Evolutionary conservation across 35 echinoderm and acorn worm genomes (phyloP), one percentile per base, ranked within the genome.

Genomic region (Ophioderma brevispina): DNA sequence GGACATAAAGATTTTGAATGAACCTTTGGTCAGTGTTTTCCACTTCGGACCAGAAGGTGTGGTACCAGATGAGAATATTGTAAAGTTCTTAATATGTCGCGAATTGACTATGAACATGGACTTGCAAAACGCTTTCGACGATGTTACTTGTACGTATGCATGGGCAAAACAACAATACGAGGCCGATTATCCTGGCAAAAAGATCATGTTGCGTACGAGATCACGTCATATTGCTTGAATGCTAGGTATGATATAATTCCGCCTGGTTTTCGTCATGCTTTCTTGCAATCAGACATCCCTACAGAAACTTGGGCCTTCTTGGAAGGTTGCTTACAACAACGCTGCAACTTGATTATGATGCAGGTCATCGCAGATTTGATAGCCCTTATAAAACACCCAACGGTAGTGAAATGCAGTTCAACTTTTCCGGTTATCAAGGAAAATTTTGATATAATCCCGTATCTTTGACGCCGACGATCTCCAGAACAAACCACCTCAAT

Each of bases 381-480:
- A 8, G 52, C 31, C 40, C 52, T 31, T 40, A 31, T 32, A 2
- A 49, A 46, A 28, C 52, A 49, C 81, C 81, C 19, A 31, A 38
- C 21, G 40, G 40, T 33, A 17, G 41, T 40, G 52, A 83, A 33
- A 46, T 49, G 81, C 81, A 43, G 18, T 83, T 31, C 28, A 46
- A 83, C 4, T 33, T 83, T 39, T 28, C 50, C 21, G 40, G 50
- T 32, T 83, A 83, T 32, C 39, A 83, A 46, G 52, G 32, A 40
- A 31, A 46, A 40, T 28, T 82, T 0, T 39, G 75, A 25, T 32
- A 21, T 28, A 56, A 90, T 32, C 88, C 88, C 33, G 35, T 13
- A 82, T 90, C 25, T 43, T 90, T 0, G 88, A 90, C 78, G 18
- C 78, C 13, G 88, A 90, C 82, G 88, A 90, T 40, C 79, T 90